Evolutionary conservation across 2,113 vertebrate species (phyloP), one percentile per base, ranked within the genome.

Genomic region (Odontophorus gujanensis): DNA sequence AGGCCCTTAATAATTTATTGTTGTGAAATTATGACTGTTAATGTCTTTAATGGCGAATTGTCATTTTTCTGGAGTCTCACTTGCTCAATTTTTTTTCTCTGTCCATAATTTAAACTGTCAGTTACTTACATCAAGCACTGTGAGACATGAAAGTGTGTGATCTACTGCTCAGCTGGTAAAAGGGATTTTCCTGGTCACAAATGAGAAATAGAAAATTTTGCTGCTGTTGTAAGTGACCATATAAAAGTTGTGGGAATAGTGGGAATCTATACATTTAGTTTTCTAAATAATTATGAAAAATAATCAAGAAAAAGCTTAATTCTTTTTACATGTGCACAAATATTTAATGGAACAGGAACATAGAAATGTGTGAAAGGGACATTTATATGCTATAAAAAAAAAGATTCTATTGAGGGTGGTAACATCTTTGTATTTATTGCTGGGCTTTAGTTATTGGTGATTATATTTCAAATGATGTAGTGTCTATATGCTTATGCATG

Each of bases 131-230:
- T 81, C 45, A 53, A 78, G 71, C 42, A 36, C 34, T 82, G 34
- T 87, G 71, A 93, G 90, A 59, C 22, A 20, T 36, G 89, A 92
- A 92, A 90, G 53, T 91, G 69, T 92, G 95, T 97, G 53, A 92
- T 92, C 84, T 81, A 86, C 75, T 96, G 89, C 92, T 96, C 89
- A 69, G 47, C 85, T 96, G 96, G 26, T 93, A 87, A 94, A 97
- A 89, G 62, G 71, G 81, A 96, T 94, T 94, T 88, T 55, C 78
- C 50, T 96, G 50, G 34, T 92, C 94, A 91, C 3, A 21, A 96
- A 87, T 95, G 85, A 95, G 91, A 97, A 93, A 53, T 62, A 92
- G 68, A 57, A 97, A 97, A 96, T 91, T 93, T 53, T 83, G 96
- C 69, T 90, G 63, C 53, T 76, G 6, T 73, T 73, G 18, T 76